Conservation (phyloP, 2,888 invertebrate genomes). For the Caenorhabditis sp. region DNA sequence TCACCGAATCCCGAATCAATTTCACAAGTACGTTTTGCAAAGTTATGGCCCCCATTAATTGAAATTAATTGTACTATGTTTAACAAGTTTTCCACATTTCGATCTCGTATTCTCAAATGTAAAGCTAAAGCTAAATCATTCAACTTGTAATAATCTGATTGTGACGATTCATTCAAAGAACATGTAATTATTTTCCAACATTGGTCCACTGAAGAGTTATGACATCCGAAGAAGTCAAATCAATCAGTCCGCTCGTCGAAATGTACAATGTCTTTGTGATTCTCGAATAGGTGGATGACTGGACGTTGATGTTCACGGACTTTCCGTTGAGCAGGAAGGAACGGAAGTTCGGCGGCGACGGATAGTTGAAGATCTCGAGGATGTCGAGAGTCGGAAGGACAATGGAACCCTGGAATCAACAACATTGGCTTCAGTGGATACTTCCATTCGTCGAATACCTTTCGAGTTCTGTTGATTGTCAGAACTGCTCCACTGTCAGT, state of each 20-base stretch:
- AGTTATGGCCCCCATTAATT: no score
- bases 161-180: slow-evolving; percentile 4
- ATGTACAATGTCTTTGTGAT: slow-evolving; percentile 57
- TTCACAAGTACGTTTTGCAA: background rate
- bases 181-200: background rate
- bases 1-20: no score
- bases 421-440: background rate
- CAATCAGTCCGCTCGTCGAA: slow-evolving; percentile 37
- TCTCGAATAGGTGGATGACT: slow-evolving; percentile 50
- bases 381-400: slow-evolving; percentile 68
- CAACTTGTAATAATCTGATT: no score
- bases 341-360: slow-evolving; percentile 64
- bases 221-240: slow-evolving; percentile 42
- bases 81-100: slow-evolving; percentile 25
- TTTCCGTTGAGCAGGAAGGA: slow-evolving; percentile 68
- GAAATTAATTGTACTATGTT: slow-evolving; percentile 57
- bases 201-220: slow-evolving; percentile 51
- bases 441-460: slow-evolving; percentile 1
- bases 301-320: slow-evolving; percentile 57
- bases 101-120: slow-evolving; percentile 33
- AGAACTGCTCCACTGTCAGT: slow-evolving; percentile 22
- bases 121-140: slow-evolving; percentile 17
- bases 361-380: slow-evolving; percentile 73
- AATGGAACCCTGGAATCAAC: slow-evolving; percentile 17
- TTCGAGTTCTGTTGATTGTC: slow-evolving; percentile 26